A percentile compares a stretch with the other conserved stretches of the same genome.
Evolutionary conservation across 2,113 vertebrate genomes (phyloP).

Genomic region (Aythya baeri): DNA sequence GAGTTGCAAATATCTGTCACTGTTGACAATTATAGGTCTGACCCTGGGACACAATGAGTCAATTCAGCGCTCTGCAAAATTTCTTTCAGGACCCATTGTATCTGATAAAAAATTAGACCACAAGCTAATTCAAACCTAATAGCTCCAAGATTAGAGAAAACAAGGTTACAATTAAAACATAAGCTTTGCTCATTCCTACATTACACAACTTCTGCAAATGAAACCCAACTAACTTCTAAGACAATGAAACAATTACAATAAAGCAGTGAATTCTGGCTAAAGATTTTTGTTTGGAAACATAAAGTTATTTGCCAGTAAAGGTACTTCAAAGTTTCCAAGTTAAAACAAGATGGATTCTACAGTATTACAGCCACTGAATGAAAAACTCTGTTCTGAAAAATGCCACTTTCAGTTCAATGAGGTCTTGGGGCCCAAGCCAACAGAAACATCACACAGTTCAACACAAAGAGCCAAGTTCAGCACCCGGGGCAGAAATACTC

Average conservation of each 20-base stretch:
- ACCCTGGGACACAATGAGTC: background rate
- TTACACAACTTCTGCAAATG: background rate
- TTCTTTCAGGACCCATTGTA: background rate
- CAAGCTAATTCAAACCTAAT: background rate
- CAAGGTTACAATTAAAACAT: background rate
- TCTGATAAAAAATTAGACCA: background rate
- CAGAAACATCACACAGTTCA: background rate
- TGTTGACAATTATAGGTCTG: background rate
- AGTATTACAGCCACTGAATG: background rate
- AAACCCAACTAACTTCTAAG: background rate
- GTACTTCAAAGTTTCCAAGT: background rate
- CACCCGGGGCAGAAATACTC: background rate
- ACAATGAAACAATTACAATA: background rate
- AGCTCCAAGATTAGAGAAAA: background rate
- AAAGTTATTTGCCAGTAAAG: background rate
- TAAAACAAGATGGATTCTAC: background rate
- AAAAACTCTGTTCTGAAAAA: background rate
- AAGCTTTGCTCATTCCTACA: background rate
- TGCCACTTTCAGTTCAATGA: fast-evolving
- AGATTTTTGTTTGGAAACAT: background rate
- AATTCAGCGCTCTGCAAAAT: background rate
- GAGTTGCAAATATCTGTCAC: background rate
- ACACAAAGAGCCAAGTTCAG: background rate
- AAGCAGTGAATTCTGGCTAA: background rate
- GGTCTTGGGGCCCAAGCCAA: background rate